Conservation (phyloP, 2,888 invertebrate species). For the Chrysodeixis includens region DNA sequence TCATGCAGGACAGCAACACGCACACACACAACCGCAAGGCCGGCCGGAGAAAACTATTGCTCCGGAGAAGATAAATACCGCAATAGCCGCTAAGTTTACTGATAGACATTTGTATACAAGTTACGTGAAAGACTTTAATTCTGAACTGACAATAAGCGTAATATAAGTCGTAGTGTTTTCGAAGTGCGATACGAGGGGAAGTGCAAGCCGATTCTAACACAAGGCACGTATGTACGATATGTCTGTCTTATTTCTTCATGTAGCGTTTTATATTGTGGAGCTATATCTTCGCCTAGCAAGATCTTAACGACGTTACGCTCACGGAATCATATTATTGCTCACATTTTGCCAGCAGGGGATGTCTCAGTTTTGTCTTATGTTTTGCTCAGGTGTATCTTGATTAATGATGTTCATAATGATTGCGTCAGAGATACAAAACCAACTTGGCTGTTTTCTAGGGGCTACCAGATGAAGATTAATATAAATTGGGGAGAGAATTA, state of each 20-base stretch:
- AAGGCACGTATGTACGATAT: constrained; percentile 78
- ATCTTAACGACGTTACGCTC: constrained; percentile 68
- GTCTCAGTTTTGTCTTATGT: constrained; percentile 41
- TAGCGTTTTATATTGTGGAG: constrained; percentile 70
- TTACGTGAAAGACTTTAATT: constrained; percentile 64
- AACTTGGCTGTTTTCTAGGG: constrained; percentile 13
- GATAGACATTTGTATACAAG: constrained; percentile 60
- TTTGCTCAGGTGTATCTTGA: constrained; percentile 48
- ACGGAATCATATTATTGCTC: constrained; percentile 71
- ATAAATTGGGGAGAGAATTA: background rate
- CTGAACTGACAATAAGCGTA: constrained; percentile 75
- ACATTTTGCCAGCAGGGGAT: constrained; percentile 58
- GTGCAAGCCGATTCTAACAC: constrained; percentile 61
- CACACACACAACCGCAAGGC: constrained; percentile 70
- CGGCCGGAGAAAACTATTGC: constrained; percentile 73
- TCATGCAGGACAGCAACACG: constrained; percentile 81
- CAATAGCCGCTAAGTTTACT: constrained; percentile 57
- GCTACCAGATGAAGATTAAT: constrained; percentile 2
- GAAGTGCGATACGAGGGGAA: constrained; percentile 50
- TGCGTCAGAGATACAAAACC: constrained; percentile 36
- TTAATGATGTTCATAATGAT: constrained; percentile 48
- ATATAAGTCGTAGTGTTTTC: constrained; percentile 62
- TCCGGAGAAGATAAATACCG: constrained; percentile 66
- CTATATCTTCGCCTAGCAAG: constrained; percentile 65
- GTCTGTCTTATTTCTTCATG: constrained; percentile 71